Percentiles rank a stretch among this genome's conserved stretches.
These are phyloP conservation scores for Illadopsis cleaveri DNA, from an alignment of 2,113 vertebrate genomes.

Conservation along the genomic window DNA sequence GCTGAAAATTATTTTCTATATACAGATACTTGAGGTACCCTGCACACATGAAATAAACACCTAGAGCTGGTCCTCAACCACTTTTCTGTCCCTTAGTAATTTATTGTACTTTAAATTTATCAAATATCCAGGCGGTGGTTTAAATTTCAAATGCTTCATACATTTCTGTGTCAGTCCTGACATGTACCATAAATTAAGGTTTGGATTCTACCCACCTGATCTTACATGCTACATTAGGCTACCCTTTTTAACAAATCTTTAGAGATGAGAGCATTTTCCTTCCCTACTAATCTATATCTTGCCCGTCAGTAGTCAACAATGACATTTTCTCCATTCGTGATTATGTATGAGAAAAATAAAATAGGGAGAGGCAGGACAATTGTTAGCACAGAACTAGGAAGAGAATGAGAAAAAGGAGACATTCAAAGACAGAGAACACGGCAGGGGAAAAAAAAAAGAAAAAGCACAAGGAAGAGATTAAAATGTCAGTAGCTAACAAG, in stretches of 20 bases:
- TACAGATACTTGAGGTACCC: not conserved
- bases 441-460: not conserved
- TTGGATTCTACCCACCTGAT: not conserved
- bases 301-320: not conserved
- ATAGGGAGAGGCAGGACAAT: not conserved
- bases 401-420: not conserved
- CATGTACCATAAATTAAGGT: not conserved
- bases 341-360: not conserved
- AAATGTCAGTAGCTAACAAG: not conserved
- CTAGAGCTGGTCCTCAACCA: not conserved
- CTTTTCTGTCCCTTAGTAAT: not conserved
- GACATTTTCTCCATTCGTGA: not conserved
- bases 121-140: not conserved
- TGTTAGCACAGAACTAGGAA: not conserved
- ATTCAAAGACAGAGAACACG: not conserved
- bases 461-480: not conserved
- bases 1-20: not conserved
- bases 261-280: not conserved
- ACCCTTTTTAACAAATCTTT: not conserved
- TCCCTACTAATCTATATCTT: not conserved
- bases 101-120: not conserved
- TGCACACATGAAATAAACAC: not conserved
- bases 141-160: not conserved
- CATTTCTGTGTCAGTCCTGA: not conserved
- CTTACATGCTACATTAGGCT: not conserved